phyloP scores from a whole-genome alignment of 1,140 invertebrate species.

The Carposina sasakii region DNA sequence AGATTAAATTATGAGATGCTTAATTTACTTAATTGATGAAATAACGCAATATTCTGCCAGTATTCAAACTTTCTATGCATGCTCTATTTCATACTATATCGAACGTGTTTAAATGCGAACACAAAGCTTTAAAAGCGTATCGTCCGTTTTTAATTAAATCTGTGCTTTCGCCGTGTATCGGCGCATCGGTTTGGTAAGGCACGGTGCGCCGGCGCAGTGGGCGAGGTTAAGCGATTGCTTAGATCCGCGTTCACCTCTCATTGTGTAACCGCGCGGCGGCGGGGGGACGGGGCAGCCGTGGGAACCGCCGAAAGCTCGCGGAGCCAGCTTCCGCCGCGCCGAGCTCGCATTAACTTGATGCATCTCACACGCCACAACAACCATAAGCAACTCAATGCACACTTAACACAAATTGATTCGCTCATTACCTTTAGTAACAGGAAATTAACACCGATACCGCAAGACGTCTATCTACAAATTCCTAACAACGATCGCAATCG shows the following conservation, averaged over 20 bases:
- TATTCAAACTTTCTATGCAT: too few species aligned
- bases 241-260: constrained; percentile 70
- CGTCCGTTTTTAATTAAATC: too few species aligned
- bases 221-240: constrained; percentile 71
- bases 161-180: constrained; percentile 1
- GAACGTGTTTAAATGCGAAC: too few species aligned
- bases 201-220: constrained; percentile 53
- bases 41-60: too few species aligned
- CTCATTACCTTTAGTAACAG: constrained; percentile 55
- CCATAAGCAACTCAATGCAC: constrained; percentile 32
- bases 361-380: constrained; percentile 49
- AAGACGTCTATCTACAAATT: constrained; percentile 20
- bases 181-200: constrained; percentile 36
- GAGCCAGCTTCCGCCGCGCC: constrained; percentile 64
- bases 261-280: constrained; percentile 52
- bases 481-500: too few species aligned
- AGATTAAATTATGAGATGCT: too few species aligned
- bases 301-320: constrained; percentile 68
- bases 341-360: constrained; percentile 59
- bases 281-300: constrained; percentile 38
- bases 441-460: constrained; percentile 43
- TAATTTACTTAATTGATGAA: too few species aligned
- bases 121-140: too few species aligned
- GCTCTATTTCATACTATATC: too few species aligned
- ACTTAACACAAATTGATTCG: constrained; percentile 50